Percentiles rank a stretch among this genome's conserved stretches.
Conservation (phyloP, 2,113 vertebrate species). For the Siniperca knerii region DNA sequence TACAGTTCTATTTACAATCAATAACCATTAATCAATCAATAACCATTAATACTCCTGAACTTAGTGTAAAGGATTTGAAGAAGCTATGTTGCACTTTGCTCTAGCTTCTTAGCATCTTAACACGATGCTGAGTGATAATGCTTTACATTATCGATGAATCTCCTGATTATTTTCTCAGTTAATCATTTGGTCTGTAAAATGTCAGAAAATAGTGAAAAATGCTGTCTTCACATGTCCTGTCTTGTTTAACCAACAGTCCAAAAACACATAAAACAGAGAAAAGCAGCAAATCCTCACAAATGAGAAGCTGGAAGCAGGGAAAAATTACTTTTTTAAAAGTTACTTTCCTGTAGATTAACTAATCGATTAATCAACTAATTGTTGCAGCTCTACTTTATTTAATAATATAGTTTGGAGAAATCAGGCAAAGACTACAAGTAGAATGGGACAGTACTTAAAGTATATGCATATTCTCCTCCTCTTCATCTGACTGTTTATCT, state of each 20-base stretch:
- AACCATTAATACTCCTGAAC: background rate
- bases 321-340: no score
- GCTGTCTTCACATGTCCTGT: no score
- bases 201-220: no score
- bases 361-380: background rate
- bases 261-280: background rate
- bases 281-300: background rate
- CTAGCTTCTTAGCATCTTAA: conserved; percentile 1
- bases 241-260: no score
- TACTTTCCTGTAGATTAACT: background rate
- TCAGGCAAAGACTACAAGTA: background rate
- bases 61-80: background rate
- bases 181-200: no score
- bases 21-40: background rate
- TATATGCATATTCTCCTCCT: background rate
- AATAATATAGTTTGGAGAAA: background rate
- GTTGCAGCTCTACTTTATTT: background rate
- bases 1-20: background rate
- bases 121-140: no score
- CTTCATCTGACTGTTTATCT: background rate
- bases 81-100: background rate
- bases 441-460: background rate
- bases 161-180: background rate
- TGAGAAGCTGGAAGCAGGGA: background rate
- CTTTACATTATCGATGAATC: background rate